A percentile compares a stretch with the other conserved stretches of the same genome.
phyloP scores from a whole-genome alignment of 2,113 vertebrate species.

The Colinus virginianus region DNA sequence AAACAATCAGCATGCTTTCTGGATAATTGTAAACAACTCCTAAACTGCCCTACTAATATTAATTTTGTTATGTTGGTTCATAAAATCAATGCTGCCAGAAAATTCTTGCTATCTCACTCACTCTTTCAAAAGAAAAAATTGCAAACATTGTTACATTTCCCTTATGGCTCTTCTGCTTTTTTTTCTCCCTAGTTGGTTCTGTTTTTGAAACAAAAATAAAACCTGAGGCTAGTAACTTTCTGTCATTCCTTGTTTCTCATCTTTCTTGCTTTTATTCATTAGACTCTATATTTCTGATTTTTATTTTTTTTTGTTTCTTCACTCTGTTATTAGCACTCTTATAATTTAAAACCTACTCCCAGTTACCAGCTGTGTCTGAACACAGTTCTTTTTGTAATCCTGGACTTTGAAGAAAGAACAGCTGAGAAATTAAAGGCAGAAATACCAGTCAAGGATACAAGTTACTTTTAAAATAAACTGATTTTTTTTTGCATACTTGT shows the following conservation, averaged over 20 bases:
- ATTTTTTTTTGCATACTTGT: background rate
- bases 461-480: background rate
- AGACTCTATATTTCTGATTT: background rate
- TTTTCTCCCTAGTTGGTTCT: background rate
- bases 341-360: background rate
- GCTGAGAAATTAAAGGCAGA: background rate
- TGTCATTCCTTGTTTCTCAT: background rate
- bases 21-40: background rate
- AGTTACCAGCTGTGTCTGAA: background rate
- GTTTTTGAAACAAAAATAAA: background rate
- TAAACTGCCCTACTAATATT: background rate
- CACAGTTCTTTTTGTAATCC: background rate
- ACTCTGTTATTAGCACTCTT: background rate
- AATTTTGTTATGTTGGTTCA: background rate
- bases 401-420: background rate
- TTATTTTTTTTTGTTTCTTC: background rate
- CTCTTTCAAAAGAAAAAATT: background rate
- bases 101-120: background rate
- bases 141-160: background rate
- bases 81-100: background rate
- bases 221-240: background rate
- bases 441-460: background rate
- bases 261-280: background rate
- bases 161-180: background rate
- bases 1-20: conserved; percentile 20